phyloP scores from a whole-genome alignment of 35 echinoderm and acorn worm species.

The Ophiothrix spiculata region DNA sequence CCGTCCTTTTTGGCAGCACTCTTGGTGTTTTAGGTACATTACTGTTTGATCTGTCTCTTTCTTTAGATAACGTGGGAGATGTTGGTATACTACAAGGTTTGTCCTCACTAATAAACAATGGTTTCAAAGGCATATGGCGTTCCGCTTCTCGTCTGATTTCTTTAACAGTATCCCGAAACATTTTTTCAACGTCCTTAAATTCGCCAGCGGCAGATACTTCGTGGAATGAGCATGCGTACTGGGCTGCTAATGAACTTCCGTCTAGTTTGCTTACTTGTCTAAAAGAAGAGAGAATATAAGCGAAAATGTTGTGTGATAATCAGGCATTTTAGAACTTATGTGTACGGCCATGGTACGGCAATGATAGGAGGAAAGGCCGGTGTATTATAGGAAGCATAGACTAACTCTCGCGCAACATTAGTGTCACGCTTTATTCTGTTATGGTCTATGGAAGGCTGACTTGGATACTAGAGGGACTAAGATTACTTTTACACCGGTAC shows the following conservation, averaged over 20 bases:
- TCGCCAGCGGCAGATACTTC: constrained; percentile 93
- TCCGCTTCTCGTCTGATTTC: constrained; percentile 90
- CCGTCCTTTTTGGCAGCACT: constrained; percentile 90
- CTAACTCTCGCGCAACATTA: too few relatives aligned
- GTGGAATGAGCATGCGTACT: constrained; percentile 94
- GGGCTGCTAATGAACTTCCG: constrained; percentile 74
- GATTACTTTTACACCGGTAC: too few relatives aligned
- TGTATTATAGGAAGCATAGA: too few relatives aligned
- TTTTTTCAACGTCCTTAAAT: constrained; percentile 82
- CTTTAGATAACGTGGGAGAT: constrained; percentile 28
- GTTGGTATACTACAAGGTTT: constrained; percentile 17
- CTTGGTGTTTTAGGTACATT: constrained; percentile 78
- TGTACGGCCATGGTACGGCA: too few relatives aligned
- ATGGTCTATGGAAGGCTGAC: too few relatives aligned
- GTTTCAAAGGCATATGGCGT: constrained; percentile 83
- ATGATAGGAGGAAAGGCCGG: too few relatives aligned
- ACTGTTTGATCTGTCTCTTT: constrained; percentile 43
- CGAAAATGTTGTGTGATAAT: too few relatives aligned
- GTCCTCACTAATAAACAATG: constrained; percentile 93
- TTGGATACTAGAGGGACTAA: too few relatives aligned
- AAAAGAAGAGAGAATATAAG: constrained; percentile 11
- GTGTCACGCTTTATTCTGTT: too few relatives aligned
- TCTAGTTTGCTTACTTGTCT: constrained; percentile 99
- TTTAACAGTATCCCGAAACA: constrained; percentile 87
- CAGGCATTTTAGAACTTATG: too few relatives aligned